phyloP scores from a whole-genome alignment of 2,888 invertebrate genomes.

The Leptinotarsa juncta region DNA sequence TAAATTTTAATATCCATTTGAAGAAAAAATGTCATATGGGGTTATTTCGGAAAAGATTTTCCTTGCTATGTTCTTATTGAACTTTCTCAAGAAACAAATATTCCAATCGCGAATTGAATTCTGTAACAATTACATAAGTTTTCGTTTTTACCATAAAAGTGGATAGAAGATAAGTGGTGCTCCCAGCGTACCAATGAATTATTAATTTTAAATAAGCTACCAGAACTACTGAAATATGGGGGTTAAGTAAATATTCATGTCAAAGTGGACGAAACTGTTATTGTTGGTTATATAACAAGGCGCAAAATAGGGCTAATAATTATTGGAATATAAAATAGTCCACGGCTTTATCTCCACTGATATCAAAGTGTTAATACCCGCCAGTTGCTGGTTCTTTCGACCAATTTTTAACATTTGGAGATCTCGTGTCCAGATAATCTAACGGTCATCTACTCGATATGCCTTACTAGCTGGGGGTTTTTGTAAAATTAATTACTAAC shows the following conservation, averaged over 20 bases:
- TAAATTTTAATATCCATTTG: too few relatives aligned
- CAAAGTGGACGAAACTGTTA: neutral
- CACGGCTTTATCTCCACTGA: slow-evolving; percentile 52
- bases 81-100: too few relatives aligned
- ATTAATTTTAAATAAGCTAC: slow-evolving; percentile 1
- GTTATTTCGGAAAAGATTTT: too few relatives aligned
- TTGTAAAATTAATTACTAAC: slow-evolving; percentile 54
- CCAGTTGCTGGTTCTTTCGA: slow-evolving; percentile 54
- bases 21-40: too few relatives aligned
- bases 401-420: slow-evolving; percentile 61
- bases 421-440: slow-evolving; percentile 59
- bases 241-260: slow-evolving; percentile 7
- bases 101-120: too few relatives aligned
- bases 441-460: slow-evolving; percentile 53
- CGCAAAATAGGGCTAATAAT: slow-evolving; percentile 55
- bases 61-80: too few relatives aligned
- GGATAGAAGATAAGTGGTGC: too few relatives aligned
- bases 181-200: neutral
- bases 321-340: slow-evolving; percentile 56
- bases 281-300: slow-evolving; percentile 45
- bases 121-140: too few relatives aligned
- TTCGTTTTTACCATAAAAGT: too few relatives aligned
- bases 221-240: neutral
- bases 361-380: slow-evolving; percentile 57
- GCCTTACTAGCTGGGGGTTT: slow-evolving; percentile 47